phyloP scores from a whole-genome alignment of 2,888 invertebrate genomes.

The Leptarthrus brevirostris region DNA sequence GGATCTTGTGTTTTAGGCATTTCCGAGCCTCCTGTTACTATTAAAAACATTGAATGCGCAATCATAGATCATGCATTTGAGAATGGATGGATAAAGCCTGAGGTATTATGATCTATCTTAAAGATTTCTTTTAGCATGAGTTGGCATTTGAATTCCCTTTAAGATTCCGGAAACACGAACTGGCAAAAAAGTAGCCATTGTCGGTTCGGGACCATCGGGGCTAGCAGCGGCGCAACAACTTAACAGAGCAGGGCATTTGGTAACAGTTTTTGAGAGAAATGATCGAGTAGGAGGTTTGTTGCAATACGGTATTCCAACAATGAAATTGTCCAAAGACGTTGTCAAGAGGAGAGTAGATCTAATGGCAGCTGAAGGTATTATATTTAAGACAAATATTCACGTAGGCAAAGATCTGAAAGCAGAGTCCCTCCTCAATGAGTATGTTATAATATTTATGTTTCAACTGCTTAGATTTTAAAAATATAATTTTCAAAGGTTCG shows the following conservation, averaged over 20 bases:
- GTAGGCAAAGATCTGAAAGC: slow-evolving; percentile 92
- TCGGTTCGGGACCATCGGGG: slow-evolving; percentile 95
- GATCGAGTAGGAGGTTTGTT: slow-evolving; percentile 94
- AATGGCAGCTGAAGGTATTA: slow-evolving; percentile 88
- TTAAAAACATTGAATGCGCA: slow-evolving; percentile 98
- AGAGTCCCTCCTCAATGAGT: slow-evolving; percentile 74
- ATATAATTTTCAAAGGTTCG: slow-evolving; percentile 71
- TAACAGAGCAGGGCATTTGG: slow-evolving; percentile 93
- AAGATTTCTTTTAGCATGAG: slow-evolving; percentile 7
- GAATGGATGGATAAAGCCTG: slow-evolving; percentile 91
- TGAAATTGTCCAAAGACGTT: slow-evolving; percentile 96
- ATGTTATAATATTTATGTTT: slow-evolving; percentile 59
- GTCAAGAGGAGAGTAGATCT: slow-evolving; percentile 90
- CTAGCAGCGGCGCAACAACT: slow-evolving; percentile 96
- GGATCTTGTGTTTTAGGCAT: slow-evolving; percentile 97
- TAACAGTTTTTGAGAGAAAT: slow-evolving; percentile 97
- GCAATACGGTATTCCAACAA: slow-evolving; percentile 98
- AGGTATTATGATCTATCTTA: too few species aligned
- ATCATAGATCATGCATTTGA: slow-evolving; percentile 99
- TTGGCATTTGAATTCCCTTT: background rate
- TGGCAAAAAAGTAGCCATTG: slow-evolving; percentile 86
- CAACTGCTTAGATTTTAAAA: background rate
- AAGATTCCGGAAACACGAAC: slow-evolving; percentile 78
- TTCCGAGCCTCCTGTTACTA: slow-evolving; percentile 96
- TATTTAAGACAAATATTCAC: slow-evolving; percentile 88